phyloP scores from a whole-genome alignment of 2,113 vertebrate species.

The Planiliza haematocheilus region DNA sequence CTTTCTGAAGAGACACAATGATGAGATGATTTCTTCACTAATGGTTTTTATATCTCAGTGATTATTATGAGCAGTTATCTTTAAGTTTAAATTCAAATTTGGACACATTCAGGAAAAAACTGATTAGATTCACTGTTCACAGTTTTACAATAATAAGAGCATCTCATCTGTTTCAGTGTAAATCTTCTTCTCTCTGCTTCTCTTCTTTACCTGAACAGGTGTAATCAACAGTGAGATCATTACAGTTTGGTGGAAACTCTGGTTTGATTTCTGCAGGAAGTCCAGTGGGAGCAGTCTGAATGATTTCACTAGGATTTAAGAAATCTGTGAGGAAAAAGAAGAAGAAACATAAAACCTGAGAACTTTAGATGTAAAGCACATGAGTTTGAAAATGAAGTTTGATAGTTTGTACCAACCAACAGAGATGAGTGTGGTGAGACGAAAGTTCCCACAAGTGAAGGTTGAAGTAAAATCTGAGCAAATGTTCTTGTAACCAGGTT shows the following conservation, averaged over 20 bases:
- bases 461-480: slow-evolving; percentile 26
- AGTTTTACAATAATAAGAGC: not conserved
- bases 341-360: not conserved
- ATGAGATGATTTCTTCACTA: not conserved
- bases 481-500: not conserved
- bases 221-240: not conserved
- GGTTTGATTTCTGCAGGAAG: not conserved
- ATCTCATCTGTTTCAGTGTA: no score
- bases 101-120: no score
- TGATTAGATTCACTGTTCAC: not conserved
- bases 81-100: not conserved
- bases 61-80: not conserved
- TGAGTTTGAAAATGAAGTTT: not conserved
- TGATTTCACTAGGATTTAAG: not conserved
- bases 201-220: slow-evolving; percentile 46
- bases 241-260: slow-evolving; percentile 32
- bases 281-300: fast-evolving
- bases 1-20: slow-evolving; percentile 20
- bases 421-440: fast-evolving
- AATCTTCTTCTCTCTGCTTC: not conserved
- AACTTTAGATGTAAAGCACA: not conserved
- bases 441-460: not conserved
- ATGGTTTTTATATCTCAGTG: not conserved
- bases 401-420: slow-evolving; percentile 51
- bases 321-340: slow-evolving; percentile 20